A percentile compares a stretch with the other conserved stretches of the same genome.
phyloP scores from a whole-genome alignment of 2,888 invertebrate genomes.

The Heliothis peltigera region DNA sequence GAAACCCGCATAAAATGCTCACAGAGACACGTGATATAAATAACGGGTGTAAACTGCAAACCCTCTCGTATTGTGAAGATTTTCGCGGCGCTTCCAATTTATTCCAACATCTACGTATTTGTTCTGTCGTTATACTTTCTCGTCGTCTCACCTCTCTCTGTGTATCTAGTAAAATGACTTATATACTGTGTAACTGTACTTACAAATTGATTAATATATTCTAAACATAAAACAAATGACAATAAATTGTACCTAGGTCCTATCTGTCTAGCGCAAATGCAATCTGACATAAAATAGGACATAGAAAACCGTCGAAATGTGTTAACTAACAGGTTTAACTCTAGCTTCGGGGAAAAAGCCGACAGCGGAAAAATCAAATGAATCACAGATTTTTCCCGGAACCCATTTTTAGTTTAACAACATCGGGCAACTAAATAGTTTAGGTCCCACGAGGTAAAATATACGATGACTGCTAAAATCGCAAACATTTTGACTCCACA shows the following conservation, averaged over 20 bases:
- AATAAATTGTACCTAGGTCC: too few species aligned
- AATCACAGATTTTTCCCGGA: neutral
- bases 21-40: neutral
- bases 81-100: neutral
- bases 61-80: neutral
- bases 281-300: neutral
- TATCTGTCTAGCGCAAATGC: too few species aligned
- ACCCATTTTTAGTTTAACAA: neutral
- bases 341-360: neutral
- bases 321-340: neutral
- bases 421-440: too few species aligned
- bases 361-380: neutral
- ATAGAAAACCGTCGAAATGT: neutral
- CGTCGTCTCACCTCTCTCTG: conserved; percentile 15
- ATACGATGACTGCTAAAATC: too few species aligned
- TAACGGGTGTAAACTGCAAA: neutral
- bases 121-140: conserved; percentile 14
- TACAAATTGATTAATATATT: neutral
- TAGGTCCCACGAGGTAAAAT: too few species aligned
- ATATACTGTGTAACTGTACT: neutral
- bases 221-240: too few species aligned
- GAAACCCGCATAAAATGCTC: neutral
- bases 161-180: neutral
- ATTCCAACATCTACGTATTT: neutral
- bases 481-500: too few species aligned